Evolutionary conservation across 2,797 vertebrate genomes (phyloP), one percentile per base, ranked within the genome.

Genomic region (Cephalopachus bancanus): DNA sequence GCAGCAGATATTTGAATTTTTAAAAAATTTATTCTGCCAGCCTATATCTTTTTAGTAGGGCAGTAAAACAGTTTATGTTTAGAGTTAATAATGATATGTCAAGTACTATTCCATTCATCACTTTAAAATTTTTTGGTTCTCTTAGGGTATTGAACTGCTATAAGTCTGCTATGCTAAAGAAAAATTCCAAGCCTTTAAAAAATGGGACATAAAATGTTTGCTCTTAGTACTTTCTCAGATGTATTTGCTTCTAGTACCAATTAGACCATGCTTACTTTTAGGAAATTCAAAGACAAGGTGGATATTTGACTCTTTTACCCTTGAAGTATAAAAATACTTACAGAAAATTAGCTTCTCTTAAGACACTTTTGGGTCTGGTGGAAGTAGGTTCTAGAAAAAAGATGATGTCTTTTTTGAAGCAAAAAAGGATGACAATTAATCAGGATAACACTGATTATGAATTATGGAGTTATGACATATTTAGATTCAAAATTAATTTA

Each of bases 201-300:
- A 44, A 44, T 55, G 10, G 24, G 85, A 14, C 79, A 59, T 49
- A 55, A 55, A 92, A 67, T 20, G 24, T 92, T 92, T 79, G 72
- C 49, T 93, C 33, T 62, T 80, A 37, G 24, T 71, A 85, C 28
- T 92, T 69, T 60, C 64, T 83, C 64, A 83, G 19, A 51, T 71
- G 15, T 76, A 78, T 69, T 92, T 95, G 62, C 57, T 95, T 92
- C 65, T 72, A 96, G 83, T 26, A 81, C 28, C 80, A 20, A 96
- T 83, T 80, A 97, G 89, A 37, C 88, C 88, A 93, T 57, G 17
- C 30, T 84, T 97, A 30, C 44, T 92, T 93, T 83, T 69, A 93
- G 53, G 80, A 22, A 83, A 80, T 88, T n/a, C 28, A 92, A 55
- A 93, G 55, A 86, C 4, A 90, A 86, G 78, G 93, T 55, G 33